phyloP scores from a whole-genome alignment of 2,113 vertebrate genomes.

The Chelonoidis abingdonii region DNA sequence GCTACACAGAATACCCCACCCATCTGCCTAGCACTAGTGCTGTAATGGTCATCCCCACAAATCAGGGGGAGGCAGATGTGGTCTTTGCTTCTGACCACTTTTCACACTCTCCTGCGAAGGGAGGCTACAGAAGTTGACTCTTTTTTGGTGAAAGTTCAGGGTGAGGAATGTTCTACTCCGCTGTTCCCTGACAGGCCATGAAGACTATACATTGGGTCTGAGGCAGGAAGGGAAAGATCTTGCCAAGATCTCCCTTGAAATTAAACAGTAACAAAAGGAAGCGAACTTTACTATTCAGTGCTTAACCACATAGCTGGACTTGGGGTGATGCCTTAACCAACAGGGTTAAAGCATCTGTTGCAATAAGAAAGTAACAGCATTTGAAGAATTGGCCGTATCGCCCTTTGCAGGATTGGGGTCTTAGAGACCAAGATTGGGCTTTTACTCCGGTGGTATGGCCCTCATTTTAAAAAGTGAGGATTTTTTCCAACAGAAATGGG shows the following conservation, averaged over 20 bases:
- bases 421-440: neutral
- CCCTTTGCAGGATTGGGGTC: neutral
- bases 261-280: neutral
- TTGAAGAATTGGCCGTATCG: neutral
- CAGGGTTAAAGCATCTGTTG: neutral
- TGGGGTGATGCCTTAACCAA: neutral
- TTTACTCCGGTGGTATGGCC: neutral
- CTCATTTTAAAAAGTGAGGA: neutral
- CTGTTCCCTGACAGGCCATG: accelerated
- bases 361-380: neutral
- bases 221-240: neutral
- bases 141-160: neutral
- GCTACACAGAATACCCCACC: neutral
- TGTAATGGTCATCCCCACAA: neutral
- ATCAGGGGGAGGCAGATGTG: neutral
- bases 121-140: neutral
- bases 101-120: neutral
- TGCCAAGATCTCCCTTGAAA: neutral
- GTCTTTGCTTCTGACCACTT: neutral
- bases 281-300: neutral
- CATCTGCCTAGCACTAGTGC: neutral
- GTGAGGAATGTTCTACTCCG: neutral
- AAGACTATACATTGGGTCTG: neutral
- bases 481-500: neutral
- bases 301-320: neutral